Evolutionary conservation across 2,888 invertebrate genomes (phyloP), one percentile per base, ranked within the genome.

Genomic region (Heliconius ethilla): DNA sequence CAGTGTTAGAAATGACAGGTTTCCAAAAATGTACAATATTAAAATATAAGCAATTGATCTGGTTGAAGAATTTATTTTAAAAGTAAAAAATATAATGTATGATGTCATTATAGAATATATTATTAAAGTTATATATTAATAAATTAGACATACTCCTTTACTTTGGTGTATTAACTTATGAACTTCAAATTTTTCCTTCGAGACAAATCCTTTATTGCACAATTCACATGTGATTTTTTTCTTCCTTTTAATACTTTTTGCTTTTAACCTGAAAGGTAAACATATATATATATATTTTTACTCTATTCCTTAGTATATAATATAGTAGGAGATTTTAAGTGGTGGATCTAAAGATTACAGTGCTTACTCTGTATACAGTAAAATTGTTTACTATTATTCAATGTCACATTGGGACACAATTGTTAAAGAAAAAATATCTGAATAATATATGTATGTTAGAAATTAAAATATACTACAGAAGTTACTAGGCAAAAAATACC

Each of bases 121-220:
- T 51, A 18, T 37, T 37, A 29, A 29, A 45, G 45, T 45, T 51
- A 51, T 51, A 2, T 18, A 51, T 51, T 51, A 18, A 51, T 18
- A 51, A 51, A 51, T 51, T 51, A 22, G 18, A 79, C 89, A 88
- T 85, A 94, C 94, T 78, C 84, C 84, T 85, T 90, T 90, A 2
- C 89, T 92, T 79, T 91, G 85, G 87, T 94, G 94, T 78, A 86
- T 87, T 13, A 89, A 84, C 82, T 89, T 90, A 76, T 94, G 94
- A 51, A 90, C 88, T 83, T 92, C 90, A 85, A 89, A 90, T 81
- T 90, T 86, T 73, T 91, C 89, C 65, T 75, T 87, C 86, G 72
- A 87, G 33, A 62, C 86, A 80, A 93, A 94, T 75, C 88, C 90
- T 82, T 89, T 92, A 70, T 87, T 87, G 80, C 94, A 94, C 25